Evolutionary conservation across 2,888 invertebrate species (phyloP).

Genomic region (Lamellibrachia satsuma): DNA sequence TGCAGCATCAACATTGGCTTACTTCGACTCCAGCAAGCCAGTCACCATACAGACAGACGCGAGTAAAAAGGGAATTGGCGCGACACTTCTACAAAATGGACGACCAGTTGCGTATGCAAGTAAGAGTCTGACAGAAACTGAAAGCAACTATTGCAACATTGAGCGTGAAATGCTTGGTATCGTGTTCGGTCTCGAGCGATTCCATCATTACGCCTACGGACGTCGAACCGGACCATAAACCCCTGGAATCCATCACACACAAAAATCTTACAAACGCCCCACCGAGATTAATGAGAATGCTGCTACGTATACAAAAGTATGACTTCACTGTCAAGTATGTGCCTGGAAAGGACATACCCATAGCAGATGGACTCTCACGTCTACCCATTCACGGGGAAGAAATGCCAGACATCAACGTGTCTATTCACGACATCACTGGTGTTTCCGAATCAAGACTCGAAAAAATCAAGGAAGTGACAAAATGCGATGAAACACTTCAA

Average conservation of each 20-base stretch:
- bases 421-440: neutral
- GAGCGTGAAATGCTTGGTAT: neutral
- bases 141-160: neutral
- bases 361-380: neutral
- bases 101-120: no score
- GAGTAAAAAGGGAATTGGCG: no score
- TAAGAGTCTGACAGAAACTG: no score
- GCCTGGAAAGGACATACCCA: neutral
- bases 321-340: no score
- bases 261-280: no score
- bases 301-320: no score
- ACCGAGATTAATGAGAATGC: no score
- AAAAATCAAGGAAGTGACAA: neutral
- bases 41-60: neutral
- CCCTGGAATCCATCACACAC: neutral
- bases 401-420: neutral
- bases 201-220: neutral
- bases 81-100: no score
- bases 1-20: neutral
- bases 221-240: neutral
- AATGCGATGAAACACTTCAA: no score
- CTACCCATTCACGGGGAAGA: neutral
- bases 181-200: neutral
- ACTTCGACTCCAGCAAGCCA: conserved; percentile 18
- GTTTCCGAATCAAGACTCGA: neutral